Conservation (phyloP, 2,888 invertebrate species). For the Nudaria mundana region DNA sequence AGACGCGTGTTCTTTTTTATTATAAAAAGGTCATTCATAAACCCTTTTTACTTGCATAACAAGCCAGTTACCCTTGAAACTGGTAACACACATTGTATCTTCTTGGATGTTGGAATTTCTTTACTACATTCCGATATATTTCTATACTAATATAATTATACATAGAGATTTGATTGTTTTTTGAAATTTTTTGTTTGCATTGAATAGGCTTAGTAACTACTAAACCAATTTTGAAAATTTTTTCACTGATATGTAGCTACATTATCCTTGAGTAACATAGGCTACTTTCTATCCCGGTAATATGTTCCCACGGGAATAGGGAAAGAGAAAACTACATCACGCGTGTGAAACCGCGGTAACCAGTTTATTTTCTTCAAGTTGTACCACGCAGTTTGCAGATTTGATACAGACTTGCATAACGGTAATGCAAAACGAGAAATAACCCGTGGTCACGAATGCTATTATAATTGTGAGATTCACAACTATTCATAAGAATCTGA, state of each 20-base stretch:
- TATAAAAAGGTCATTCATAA: constrained; percentile 15
- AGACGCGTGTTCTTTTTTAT: constrained; percentile 13
- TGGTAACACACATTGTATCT: constrained; percentile 8
- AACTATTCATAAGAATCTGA: too few species aligned
- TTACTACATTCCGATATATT: neutral
- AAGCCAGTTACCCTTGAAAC: constrained; percentile 17
- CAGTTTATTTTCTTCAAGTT: constrained; percentile 26
- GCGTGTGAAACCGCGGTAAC: too few species aligned
- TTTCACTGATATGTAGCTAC: too few species aligned
- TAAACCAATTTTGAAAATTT: too few species aligned
- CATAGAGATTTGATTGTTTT: too few species aligned
- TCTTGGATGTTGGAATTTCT: neutral
- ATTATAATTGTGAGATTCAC: constrained; percentile 42
- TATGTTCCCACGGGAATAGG: too few species aligned
- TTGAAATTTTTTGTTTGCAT: too few species aligned
- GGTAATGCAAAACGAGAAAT: constrained; percentile 59
- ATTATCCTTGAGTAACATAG: too few species aligned
- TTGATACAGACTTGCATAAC: constrained; percentile 51
- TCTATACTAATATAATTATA: too few species aligned
- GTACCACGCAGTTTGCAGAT: constrained; percentile 34
- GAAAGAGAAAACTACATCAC: too few species aligned
- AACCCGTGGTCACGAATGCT: constrained; percentile 50
- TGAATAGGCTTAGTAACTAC: too few species aligned
- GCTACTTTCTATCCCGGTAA: too few species aligned
- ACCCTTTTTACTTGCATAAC: constrained; percentile 21